phyloP scores from a whole-genome alignment of 2,888 invertebrate genomes.

The Epinotia demarniana region DNA sequence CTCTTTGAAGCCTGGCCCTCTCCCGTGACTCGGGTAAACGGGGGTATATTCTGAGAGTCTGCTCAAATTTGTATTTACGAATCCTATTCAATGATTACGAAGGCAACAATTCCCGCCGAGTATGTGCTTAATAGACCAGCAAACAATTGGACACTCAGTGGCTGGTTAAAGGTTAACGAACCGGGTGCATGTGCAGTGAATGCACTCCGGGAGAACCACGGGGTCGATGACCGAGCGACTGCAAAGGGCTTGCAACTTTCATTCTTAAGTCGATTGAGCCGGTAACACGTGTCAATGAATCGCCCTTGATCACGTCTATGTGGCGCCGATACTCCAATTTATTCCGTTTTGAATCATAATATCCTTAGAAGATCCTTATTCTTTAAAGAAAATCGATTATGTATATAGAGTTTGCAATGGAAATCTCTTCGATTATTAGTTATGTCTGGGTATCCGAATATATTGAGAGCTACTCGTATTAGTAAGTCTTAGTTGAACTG shows the following conservation, averaged over 20 bases:
- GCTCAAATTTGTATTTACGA: no score
- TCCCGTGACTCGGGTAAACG: no score
- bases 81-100: background rate
- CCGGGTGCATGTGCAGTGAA: conserved; percentile 46
- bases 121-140: background rate
- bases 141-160: background rate
- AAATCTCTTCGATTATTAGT: no score
- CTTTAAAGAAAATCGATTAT: no score
- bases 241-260: conserved; percentile 32
- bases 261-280: conserved; percentile 20
- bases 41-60: no score
- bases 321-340: background rate
- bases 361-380: background rate
- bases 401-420: no score
- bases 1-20: no score
- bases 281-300: background rate
- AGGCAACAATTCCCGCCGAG: background rate
- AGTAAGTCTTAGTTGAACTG: no score
- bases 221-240: conserved; percentile 51
- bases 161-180: conserved; percentile 16
- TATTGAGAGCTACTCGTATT: no score
- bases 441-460: no score
- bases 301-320: background rate
- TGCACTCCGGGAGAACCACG: conserved; percentile 48
- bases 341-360: background rate